phyloP scores from a whole-genome alignment of 2,797 vertebrate species.

The Typhlichthys eigenmanni region DNA sequence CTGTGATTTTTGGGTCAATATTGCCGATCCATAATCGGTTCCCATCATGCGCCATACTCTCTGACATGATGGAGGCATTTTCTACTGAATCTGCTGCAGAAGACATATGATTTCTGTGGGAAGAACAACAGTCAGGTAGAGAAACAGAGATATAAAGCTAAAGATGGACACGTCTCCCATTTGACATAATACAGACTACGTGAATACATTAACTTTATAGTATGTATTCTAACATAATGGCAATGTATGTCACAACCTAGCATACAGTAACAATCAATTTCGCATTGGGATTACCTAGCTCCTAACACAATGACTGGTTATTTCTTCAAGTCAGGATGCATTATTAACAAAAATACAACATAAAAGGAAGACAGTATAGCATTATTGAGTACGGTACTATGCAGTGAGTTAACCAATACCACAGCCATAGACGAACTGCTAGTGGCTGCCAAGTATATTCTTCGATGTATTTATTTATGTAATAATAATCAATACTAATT shows the following conservation, averaged over 20 bases:
- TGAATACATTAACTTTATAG: neutral
- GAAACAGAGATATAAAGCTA: neutral
- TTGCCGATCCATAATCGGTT: constrained; percentile 98
- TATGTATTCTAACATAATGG: neutral
- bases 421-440: too few species aligned
- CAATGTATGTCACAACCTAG: neutral
- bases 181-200: neutral
- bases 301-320: too few species aligned
- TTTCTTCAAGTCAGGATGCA: too few species aligned
- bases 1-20: constrained; percentile 96
- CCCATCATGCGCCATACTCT: constrained; percentile 89
- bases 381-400: too few species aligned
- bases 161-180: neutral
- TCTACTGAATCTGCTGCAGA: constrained; percentile 87
- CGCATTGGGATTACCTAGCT: too few species aligned
- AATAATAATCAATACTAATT: too few species aligned
- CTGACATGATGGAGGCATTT: constrained; percentile 94
- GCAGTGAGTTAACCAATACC: too few species aligned
- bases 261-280: neutral
- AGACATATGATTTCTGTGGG: constrained; percentile 85
- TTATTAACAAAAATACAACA: too few species aligned
- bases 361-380: too few species aligned
- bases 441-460: too few species aligned
- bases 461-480: too few species aligned
- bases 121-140: neutral